Evolutionary conservation across 2,888 invertebrate species (phyloP).

Genomic region (Athalia rosae): DNA sequence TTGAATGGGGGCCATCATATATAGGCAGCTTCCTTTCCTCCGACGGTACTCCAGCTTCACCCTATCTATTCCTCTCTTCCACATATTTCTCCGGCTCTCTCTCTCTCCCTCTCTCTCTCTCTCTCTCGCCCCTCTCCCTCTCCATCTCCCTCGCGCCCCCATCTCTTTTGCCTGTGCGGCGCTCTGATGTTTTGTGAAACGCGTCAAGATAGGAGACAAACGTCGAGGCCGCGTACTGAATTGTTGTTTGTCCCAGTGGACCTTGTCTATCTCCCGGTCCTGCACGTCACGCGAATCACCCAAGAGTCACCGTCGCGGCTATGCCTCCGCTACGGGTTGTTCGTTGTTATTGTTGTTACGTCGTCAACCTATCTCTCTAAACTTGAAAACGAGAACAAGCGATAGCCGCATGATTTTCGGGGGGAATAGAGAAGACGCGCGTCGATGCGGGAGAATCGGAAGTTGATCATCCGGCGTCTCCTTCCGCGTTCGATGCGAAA

Average conservation of each 20-base stretch:
- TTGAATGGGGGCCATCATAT: conserved; percentile 67
- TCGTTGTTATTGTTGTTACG: conserved; percentile 13
- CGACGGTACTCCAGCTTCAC: conserved; percentile 49
- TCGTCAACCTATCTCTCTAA: conserved; percentile 9
- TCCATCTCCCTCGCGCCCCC: conserved; percentile 51
- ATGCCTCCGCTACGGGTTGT: neutral
- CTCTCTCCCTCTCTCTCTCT: conserved; percentile 52
- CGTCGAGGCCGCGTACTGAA: conserved; percentile 48
- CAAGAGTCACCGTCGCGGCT: conserved; percentile 21
- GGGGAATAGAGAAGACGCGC: too few relatives aligned
- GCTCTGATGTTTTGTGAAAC: conserved; percentile 62
- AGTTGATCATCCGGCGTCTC: conserved; percentile 9
- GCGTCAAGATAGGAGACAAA: conserved; percentile 57
- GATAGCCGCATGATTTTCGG: neutral
- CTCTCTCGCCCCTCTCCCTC: conserved; percentile 52
- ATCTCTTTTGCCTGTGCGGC: conserved; percentile 27
- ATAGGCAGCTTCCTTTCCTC: conserved; percentile 53
- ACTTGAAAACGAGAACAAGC: neutral
- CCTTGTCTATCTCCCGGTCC: conserved; percentile 41
- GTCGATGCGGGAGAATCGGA: neutral
- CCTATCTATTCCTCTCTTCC: conserved; percentile 46
- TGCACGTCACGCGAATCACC: conserved; percentile 18
- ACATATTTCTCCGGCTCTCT: conserved; percentile 52
- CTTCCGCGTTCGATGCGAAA: neutral
- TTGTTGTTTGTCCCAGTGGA: conserved; percentile 44